Base-by-base conservation (phyloP, 2,888 invertebrate genomes). In the Trissolcus brochymenae region DNA sequence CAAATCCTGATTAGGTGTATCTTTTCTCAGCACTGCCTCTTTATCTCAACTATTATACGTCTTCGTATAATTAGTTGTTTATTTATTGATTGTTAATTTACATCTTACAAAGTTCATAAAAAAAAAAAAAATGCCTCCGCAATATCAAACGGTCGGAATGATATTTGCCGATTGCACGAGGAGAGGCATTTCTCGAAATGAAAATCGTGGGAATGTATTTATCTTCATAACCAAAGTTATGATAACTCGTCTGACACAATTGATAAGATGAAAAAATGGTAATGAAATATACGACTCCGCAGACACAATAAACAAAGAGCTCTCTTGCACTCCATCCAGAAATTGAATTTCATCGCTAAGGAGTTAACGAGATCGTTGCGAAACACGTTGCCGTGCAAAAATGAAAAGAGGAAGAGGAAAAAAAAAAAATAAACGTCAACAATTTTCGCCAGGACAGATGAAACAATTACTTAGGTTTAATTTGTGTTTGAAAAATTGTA, bases 401-500 rank as follows among this genome's bases (percentile, higher is more conserved):
- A 35, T 11, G 9, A 9, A 35, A 35, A 35, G 6, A 35, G 0
- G 1, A 11, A 11, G 35, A 35, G 35, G 35, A 35, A 1, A 6
- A 35, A 9, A 35, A 6, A 14, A 46, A 7, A n/a, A 14, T 4
- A 14, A 7, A 14, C 0, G 9, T 11, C 6, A 14, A 16, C 14
- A 46, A 54, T 46, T 60, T 60, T 54, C 60, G n/a, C 54, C 11
- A 16, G 19, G 11, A 4, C 21, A 17, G 49, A 60, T 68, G 16
- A 55, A 57, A 21, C 7, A 40, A 14, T 40, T 40, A 43, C 59
- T 21, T 17, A 53, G 16, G 46, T 60, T 29, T 49, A 53, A 59
- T 70, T 62, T 46, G 56, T 9, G 54, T 41, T 29, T 46, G 46
- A 51, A 70, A 68, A 46, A 70, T 62, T 50, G 70, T 70, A n/a